Conservation (phyloP, 2,888 invertebrate genomes). For the Xanthia togata region DNA sequence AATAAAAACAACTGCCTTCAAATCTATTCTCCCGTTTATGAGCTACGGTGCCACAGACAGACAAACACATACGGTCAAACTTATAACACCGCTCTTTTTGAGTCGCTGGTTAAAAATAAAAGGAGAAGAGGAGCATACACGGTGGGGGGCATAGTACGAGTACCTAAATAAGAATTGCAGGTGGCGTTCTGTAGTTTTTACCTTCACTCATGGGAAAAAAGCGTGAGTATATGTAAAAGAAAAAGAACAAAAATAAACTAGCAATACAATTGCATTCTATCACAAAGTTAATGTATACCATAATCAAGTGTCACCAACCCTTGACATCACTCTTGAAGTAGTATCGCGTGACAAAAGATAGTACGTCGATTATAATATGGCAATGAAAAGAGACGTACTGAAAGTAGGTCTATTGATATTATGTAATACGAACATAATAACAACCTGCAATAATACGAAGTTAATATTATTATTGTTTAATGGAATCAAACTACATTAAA, state of each 20-base stretch:
- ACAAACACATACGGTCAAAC: too few species aligned
- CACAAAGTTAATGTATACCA: neutral
- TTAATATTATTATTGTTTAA: neutral
- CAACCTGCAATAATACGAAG: neutral
- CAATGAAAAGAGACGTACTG: slow-evolving; percentile 30
- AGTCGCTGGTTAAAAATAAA: too few species aligned
- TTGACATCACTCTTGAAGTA: slow-evolving; percentile 50
- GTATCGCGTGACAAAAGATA: slow-evolving; percentile 57
- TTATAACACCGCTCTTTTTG: too few species aligned
- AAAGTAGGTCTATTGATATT: slow-evolving; percentile 11
- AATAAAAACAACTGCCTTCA: too few species aligned
- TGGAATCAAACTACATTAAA: neutral
- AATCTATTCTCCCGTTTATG: too few species aligned
- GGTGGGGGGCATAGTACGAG: too few species aligned
- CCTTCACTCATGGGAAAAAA: too few species aligned
- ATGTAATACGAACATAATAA: slow-evolving; percentile 1
- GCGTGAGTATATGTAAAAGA: too few species aligned
- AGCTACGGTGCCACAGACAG: too few species aligned
- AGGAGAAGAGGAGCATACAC: too few species aligned
- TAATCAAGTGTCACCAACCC: slow-evolving; percentile 26
- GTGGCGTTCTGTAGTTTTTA: too few species aligned
- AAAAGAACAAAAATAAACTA: neutral
- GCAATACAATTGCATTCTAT: neutral
- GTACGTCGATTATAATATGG: slow-evolving; percentile 35
- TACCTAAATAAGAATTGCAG: too few species aligned